Conservation (phyloP, 64 coral and sea anemone species). For the Dendrophyllia cribrosa region DNA sequence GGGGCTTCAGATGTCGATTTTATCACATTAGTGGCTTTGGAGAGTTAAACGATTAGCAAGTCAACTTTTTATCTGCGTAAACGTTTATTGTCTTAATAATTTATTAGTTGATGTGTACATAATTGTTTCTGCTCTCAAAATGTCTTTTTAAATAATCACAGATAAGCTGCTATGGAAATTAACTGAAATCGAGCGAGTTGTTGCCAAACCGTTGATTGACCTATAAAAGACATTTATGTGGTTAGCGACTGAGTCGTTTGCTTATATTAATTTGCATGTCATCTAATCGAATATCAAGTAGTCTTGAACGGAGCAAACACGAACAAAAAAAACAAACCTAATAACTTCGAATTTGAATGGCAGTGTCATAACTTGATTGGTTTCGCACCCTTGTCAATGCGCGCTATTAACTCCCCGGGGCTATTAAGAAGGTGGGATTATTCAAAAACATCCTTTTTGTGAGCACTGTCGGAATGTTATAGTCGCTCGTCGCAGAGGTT, state of each 20-base stretch:
- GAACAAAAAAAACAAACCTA: neutral
- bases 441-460: neutral
- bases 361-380: neutral
- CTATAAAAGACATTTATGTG: neutral
- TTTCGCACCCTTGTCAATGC: neutral
- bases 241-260: neutral
- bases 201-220: neutral
- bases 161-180: neutral
- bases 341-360: conserved; percentile 3
- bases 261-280: neutral
- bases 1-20: too few relatives aligned
- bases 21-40: neutral
- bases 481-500: too few relatives aligned
- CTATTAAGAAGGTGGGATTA: neutral
- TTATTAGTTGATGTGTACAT: neutral
- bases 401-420: neutral
- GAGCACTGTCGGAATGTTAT: neutral
- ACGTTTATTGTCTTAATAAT: neutral
- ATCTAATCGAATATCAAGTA: neutral
- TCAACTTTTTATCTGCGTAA: neutral
- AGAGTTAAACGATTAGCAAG: neutral
- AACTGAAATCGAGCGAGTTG: neutral
- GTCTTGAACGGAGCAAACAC: neutral
- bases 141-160: neutral
- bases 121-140: neutral